Percentiles rank a stretch among this genome's conserved stretches.
Evolutionary conservation across 92 coral and sea anemone species (phyloP).

Genomic region (Actinostola sp.): DNA sequence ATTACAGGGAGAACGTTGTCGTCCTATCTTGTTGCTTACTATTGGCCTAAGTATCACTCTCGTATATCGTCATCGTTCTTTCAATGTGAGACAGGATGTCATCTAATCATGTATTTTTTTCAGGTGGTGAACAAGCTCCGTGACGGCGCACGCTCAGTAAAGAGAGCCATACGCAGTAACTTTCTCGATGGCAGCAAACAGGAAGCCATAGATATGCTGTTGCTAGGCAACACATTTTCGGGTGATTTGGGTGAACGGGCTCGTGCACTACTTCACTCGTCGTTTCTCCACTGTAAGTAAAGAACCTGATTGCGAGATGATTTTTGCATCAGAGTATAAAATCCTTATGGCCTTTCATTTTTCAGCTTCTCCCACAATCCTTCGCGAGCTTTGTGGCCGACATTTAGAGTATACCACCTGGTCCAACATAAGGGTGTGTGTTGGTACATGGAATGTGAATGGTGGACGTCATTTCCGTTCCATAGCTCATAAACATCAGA

Average conservation of each 20-base stretch:
- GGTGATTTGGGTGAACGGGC: constrained; percentile 97
- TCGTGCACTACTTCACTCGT: constrained; percentile 83
- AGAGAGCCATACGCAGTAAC: constrained; percentile 88
- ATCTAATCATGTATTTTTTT: neutral
- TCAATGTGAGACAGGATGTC: constrained; percentile 6
- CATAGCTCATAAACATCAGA: constrained; percentile 96
- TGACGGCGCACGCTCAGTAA: constrained; percentile 96
- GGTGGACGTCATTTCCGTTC: constrained; percentile 99
- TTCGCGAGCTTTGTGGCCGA: constrained; percentile 95
- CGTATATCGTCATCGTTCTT: too few relatives aligned
- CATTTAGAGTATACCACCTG: constrained; percentile 98
- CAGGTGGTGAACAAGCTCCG: constrained; percentile 94
- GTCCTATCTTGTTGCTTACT: too few relatives aligned
- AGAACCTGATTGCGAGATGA: too few relatives aligned
- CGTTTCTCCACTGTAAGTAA: constrained; percentile 92
- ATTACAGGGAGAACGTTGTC: too few relatives aligned
- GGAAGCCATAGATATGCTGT: constrained; percentile 95
- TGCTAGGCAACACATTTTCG: constrained; percentile 97
- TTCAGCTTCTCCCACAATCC: constrained; percentile 91
- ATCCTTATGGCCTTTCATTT: too few relatives aligned
- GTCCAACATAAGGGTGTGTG: constrained; percentile 89
- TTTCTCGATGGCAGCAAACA: constrained; percentile 98
- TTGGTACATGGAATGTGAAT: constrained; percentile 98
- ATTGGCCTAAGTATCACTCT: too few relatives aligned
- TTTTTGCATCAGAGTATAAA: too few relatives aligned